Percentiles rank a stretch among this genome's conserved stretches.
phyloP scores from a whole-genome alignment of 2,888 invertebrate species.

The Epistrophella euchroma region DNA sequence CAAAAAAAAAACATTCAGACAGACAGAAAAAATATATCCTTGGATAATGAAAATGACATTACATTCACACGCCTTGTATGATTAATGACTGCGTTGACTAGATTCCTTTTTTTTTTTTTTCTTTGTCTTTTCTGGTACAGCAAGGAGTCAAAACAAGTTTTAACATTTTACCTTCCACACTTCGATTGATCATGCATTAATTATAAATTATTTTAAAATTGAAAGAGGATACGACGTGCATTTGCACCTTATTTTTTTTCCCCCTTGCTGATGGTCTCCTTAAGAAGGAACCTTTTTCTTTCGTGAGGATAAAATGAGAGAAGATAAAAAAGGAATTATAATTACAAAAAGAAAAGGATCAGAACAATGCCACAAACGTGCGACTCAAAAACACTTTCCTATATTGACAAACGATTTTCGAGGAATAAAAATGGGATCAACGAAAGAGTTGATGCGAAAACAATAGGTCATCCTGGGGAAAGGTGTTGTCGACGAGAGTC shows the following conservation, averaged over 20 bases:
- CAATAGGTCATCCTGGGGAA: slow-evolving; percentile 63
- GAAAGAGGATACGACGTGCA: slow-evolving; percentile 61
- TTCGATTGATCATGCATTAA: slow-evolving; percentile 73
- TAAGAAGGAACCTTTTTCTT: slow-evolving; percentile 31
- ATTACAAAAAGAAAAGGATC: slow-evolving; percentile 43
- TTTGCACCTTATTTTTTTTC: slow-evolving; percentile 60
- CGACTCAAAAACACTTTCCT: slow-evolving; percentile 64
- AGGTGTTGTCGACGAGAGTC: slow-evolving; percentile 59
- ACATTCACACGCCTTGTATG: slow-evolving; percentile 72
- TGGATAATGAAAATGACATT: slow-evolving; percentile 66
- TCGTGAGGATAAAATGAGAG: slow-evolving; percentile 11
- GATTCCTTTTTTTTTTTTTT: slow-evolving; percentile 29
- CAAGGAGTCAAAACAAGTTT: slow-evolving; percentile 73
- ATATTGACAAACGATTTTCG: slow-evolving; percentile 73
- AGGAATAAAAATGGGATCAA: slow-evolving; percentile 49
- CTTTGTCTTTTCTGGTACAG: background rate
- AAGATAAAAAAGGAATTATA: slow-evolving; percentile 18
- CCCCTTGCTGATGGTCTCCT: background rate
- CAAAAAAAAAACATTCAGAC: background rate
- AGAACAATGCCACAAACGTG: slow-evolving; percentile 71
- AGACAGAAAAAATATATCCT: slow-evolving; percentile 38
- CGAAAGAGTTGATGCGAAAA: slow-evolving; percentile 71
- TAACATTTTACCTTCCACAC: slow-evolving; percentile 58
- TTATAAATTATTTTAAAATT: slow-evolving; percentile 72
- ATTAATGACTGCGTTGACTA: slow-evolving; percentile 72